These are phyloP conservation scores for Hypothenemus hampei DNA, from an alignment of 1,140 invertebrate genomes.

Conservation along the genomic window DNA sequence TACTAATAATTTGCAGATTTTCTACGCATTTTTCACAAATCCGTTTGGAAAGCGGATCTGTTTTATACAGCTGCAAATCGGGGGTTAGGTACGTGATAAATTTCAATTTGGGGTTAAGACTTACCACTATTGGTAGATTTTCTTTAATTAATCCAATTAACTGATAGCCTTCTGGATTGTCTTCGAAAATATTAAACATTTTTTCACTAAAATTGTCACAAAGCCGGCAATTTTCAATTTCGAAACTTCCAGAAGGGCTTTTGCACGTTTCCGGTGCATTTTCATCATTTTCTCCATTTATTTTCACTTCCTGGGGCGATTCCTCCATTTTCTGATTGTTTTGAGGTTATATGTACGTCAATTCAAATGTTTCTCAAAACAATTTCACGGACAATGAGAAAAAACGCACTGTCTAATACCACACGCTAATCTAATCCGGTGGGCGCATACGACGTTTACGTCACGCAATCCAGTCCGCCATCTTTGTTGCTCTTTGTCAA, in stretches of 20 bases:
- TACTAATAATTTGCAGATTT: slow-evolving; percentile 35
- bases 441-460: slow-evolving; percentile 1
- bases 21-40: slow-evolving; percentile 41
- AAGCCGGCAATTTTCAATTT: slow-evolving; percentile 37
- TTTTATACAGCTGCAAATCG: slow-evolving; percentile 40
- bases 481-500: slow-evolving; percentile 6
- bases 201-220: slow-evolving; percentile 39
- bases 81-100: neutral
- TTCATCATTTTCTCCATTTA: neutral
- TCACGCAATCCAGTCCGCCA: slow-evolving; percentile 23
- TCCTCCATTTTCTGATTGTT: neutral
- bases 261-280: neutral
- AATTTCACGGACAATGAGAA: too few species aligned
- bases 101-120: slow-evolving; percentile 27
- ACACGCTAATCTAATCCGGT: neutral
- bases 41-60: slow-evolving; percentile 42
- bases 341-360: slow-evolving; percentile 6
- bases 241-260: neutral
- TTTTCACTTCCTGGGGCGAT: neutral
- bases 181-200: slow-evolving; percentile 42
- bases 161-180: slow-evolving; percentile 38
- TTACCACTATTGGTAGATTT: slow-evolving; percentile 42
- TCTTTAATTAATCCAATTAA: slow-evolving; percentile 42
- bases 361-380: too few species aligned
- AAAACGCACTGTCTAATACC: too few species aligned